Conservation (phyloP, 1,140 invertebrate genomes). For the Dicyema japonicum region DNA sequence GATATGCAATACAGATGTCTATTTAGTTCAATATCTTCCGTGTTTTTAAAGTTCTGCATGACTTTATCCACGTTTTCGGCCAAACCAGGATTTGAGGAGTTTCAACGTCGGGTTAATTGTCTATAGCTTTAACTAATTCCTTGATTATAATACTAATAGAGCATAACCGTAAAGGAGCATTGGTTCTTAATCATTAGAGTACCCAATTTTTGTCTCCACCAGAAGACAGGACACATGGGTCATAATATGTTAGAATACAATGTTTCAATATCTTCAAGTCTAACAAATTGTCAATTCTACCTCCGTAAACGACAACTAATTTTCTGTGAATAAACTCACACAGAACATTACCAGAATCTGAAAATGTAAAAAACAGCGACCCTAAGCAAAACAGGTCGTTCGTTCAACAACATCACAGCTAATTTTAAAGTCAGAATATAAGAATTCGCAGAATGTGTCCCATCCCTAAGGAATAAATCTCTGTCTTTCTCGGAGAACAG, state of each 20-base stretch:
- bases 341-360: constrained; percentile 17
- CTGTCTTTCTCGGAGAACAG: constrained; percentile 48
- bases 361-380: neutral
- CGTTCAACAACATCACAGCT: constrained; percentile 35
- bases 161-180: constrained; percentile 3
- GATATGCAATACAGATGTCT: too few relatives aligned
- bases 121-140: constrained; percentile 30
- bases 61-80: constrained; percentile 43
- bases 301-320: constrained; percentile 49
- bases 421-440: constrained; percentile 40
- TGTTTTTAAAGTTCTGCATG: constrained; percentile 34
- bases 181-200: constrained; percentile 9
- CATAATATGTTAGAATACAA: constrained; percentile 40
- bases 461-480: constrained; percentile 52
- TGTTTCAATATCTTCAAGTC: constrained; percentile 37
- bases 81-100: constrained; percentile 34
- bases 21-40: too few relatives aligned
- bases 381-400: constrained; percentile 8
- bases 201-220: constrained; percentile 21
- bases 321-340: constrained; percentile 47
- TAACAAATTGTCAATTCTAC: constrained; percentile 42
- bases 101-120: constrained; percentile 30
- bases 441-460: constrained; percentile 61
- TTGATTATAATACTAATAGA: constrained; percentile 9
- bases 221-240: constrained; percentile 19